Evolutionary conservation across 2,888 invertebrate genomes (phyloP), one percentile per base, ranked within the genome.

Genomic region (Lycophotia porphyrea): DNA sequence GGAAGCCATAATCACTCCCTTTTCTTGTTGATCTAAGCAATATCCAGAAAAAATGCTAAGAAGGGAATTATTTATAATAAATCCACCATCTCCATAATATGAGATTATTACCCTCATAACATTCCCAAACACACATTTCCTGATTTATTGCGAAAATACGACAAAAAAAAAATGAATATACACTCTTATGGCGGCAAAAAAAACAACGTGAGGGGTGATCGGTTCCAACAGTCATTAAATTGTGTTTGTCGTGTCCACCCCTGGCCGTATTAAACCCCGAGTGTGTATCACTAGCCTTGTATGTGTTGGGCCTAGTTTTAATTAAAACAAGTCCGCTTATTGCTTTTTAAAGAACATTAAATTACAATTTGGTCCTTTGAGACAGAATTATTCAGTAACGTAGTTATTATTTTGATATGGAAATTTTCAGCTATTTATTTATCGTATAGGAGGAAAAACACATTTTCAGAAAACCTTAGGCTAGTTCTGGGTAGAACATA

Each of bases 191-290:
- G 84, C n/a, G n/a, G 65, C 78, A 80, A 76, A 77, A 85, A 83
- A 85, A 81, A 81, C 74, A 88, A 83, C 85, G 84, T 80, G 61
- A 69, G 69, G 85, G 85, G 88, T 84, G 87, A 85, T 89, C 82
- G 87, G 85, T 86, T 88, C 90, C 91, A 89, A 92, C 91, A 91
- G 89, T 93, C 91, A 93, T 93, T 93, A 93, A 91, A 89, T 88
- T 83, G 82, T 93, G 93, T 93, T 93, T 93, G 90, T 91, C 88
- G 88, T 89, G 90, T 87, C 87, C 87, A 84, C 88, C 85, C 83
- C 65, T 52, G 71, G 76, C 73, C 68, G 69, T 65, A 76, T 74
- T 76, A 76, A 71, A 69, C 39, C 67, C 74, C 67, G 74, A 79
- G 78, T 72, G 72, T 78, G 83, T 80, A 81, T 84, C 81, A 80